Evolutionary conservation across 2,888 invertebrate species (phyloP), one percentile per base, ranked within the genome.

Genomic region (Aethes cnicana): DNA sequence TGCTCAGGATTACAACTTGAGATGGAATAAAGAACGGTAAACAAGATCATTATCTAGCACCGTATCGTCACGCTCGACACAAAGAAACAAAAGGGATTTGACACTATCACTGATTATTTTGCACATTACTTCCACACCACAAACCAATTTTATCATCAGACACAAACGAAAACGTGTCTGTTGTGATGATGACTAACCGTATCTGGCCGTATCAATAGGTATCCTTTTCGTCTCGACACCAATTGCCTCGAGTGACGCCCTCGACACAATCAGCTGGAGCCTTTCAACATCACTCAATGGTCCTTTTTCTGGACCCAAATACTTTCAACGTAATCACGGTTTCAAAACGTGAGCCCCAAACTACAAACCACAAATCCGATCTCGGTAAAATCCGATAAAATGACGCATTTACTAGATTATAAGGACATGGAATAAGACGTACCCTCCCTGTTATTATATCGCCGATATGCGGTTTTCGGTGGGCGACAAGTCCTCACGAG

Each of bases 321-420:
- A 37, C 26, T 46, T 23, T 39, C 55, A 43, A 25, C 44, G 52
- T 18, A 17, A 25, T 48, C 52, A 54, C 47, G 48, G 49, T 60
- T 55, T 58, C 58, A 49, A 57, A 65, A 58, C 61, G 47, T 60
- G 64, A 46, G 59, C 53, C 48, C 64, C 69, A 72, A 68, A 68
- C 64, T 68, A 64, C 70, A 59, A n/a, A 65, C 73, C 75, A 69
- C 59, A 63, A 69, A 67, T 69, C 69, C 63, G 69, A 72, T 72
- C 66, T 68, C 63, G 61, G 78, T 74, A 78, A 71, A 84, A 84
- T 84, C 83, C 73, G 74, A 81, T 84, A 86, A 86, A 87, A 89
- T 90, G 87, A 90, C 90, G 90, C 90, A 90, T 89, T 89, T 87
- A 84, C 84, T 78, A 81, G 77, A 86, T 78, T 84, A 77, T 64